A percentile compares a stretch with the other conserved stretches of the same genome.
These are phyloP conservation scores for Piaya cayana DNA, from an alignment of 2,113 vertebrate genomes.

Conservation along the genomic window DNA sequence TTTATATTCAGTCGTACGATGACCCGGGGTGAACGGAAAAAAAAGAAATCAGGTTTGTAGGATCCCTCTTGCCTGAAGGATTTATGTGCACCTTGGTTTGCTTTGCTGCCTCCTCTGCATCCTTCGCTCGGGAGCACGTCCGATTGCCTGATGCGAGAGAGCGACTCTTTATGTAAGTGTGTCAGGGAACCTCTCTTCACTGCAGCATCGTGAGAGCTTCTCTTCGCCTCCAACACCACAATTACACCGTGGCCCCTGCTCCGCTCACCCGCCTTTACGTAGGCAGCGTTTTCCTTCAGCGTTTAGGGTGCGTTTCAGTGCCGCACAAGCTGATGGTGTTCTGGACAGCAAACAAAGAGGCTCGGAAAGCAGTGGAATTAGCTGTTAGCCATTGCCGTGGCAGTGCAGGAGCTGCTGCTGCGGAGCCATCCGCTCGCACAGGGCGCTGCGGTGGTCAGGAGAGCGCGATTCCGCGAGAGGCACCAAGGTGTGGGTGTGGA, in stretches of 20 bases:
- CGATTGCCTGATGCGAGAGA: neutral
- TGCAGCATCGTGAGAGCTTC: neutral
- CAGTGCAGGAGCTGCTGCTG: neutral
- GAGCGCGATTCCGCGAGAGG: neutral
- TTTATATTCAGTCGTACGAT: constrained; percentile 54
- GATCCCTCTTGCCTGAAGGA: constrained; percentile 56
- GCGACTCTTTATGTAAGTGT: neutral
- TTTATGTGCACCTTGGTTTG: constrained; percentile 36
- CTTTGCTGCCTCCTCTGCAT: constrained; percentile 28
- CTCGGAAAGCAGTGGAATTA: neutral
- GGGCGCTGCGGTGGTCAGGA: neutral
- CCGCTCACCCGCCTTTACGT: neutral
- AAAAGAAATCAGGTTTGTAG: constrained; percentile 68
- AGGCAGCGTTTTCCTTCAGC: neutral
- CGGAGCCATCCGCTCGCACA: fast-evolving
- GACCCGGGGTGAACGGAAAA: constrained; percentile 63
- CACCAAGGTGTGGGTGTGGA: neutral
- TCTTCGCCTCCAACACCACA: neutral
- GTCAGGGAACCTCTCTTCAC: neutral
- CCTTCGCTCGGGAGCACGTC: neutral
- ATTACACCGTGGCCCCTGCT: neutral
- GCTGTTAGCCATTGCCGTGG: neutral
- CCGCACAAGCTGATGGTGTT: neutral
- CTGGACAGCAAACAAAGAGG: neutral
- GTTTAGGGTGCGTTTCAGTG: neutral